These are phyloP conservation scores for Porites lobata DNA, from an alignment of 92 coral and sea anemone species.

Conservation along the genomic window DNA sequence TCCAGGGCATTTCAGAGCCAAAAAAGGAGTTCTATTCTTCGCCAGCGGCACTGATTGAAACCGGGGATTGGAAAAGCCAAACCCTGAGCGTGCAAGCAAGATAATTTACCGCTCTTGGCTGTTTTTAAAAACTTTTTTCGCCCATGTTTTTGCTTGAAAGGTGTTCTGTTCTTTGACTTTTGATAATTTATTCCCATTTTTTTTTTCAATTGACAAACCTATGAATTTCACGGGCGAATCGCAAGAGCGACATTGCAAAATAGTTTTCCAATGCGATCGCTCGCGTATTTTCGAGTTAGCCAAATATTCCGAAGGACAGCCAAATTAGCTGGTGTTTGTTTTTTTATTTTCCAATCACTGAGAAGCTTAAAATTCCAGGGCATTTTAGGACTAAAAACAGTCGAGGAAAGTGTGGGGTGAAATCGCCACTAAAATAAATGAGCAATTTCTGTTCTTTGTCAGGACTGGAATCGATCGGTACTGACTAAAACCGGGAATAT, in stretches of 20 bases:
- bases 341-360: background rate
- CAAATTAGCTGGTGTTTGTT: too few relatives aligned
- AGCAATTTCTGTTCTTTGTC: constrained; percentile 31
- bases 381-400: constrained; percentile 10
- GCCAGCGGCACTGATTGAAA: background rate
- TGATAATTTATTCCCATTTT: too few relatives aligned
- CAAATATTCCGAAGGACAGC: too few relatives aligned
- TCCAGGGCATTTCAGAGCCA: background rate
- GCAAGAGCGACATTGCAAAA: background rate
- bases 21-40: background rate
- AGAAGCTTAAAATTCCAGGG: background rate
- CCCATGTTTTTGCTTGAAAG: too few relatives aligned
- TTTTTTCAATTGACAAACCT: background rate
- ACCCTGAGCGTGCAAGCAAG: background rate
- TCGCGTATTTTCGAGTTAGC: too few relatives aligned
- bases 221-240: too few relatives aligned
- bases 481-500: background rate
- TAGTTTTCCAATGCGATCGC: too few relatives aligned
- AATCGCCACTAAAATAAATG: constrained; percentile 40
- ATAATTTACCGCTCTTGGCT: background rate
- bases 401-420: constrained; percentile 51
- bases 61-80: background rate
- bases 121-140: background rate
- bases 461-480: constrained; percentile 49
- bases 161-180: too few relatives aligned